Percentiles rank a stretch among this genome's conserved stretches.
These are phyloP conservation scores for Sclerodermus sp. DNA, from an alignment of 2,888 invertebrate species.

Conservation along the genomic window DNA sequence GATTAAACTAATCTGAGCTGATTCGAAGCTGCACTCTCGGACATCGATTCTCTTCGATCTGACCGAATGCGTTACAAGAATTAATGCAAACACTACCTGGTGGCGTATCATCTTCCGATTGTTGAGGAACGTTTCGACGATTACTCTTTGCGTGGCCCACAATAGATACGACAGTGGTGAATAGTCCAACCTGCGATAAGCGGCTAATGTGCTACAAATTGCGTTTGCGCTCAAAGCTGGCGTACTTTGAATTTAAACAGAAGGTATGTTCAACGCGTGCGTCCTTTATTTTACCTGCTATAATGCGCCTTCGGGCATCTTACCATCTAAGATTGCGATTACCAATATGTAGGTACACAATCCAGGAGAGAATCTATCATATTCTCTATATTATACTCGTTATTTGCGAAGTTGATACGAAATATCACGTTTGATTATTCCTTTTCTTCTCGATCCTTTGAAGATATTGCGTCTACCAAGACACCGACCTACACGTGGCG, in stretches of 20 bases:
- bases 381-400: too few species aligned
- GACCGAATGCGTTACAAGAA: constrained; percentile 39
- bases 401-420: too few species aligned
- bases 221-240: constrained; percentile 53
- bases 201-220: constrained; percentile 50
- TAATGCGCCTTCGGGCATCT: constrained; percentile 11
- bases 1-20: too few species aligned
- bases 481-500: too few species aligned
- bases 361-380: too few species aligned
- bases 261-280: constrained; percentile 53
- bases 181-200: constrained; percentile 42
- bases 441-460: too few species aligned
- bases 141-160: constrained; percentile 42
- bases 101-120: constrained; percentile 35
- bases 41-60: constrained; percentile 21
- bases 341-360: too few species aligned
- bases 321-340: constrained; percentile 3
- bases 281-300: constrained; percentile 27
- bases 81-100: constrained; percentile 31
- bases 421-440: too few species aligned
- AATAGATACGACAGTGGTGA: constrained; percentile 37
- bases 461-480: too few species aligned
- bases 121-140: constrained; percentile 39
- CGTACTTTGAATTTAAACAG: constrained; percentile 49
- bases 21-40: constrained; percentile 10